Conservation (phyloP, 2,888 invertebrate species). For the Tachina grossa region DNA sequence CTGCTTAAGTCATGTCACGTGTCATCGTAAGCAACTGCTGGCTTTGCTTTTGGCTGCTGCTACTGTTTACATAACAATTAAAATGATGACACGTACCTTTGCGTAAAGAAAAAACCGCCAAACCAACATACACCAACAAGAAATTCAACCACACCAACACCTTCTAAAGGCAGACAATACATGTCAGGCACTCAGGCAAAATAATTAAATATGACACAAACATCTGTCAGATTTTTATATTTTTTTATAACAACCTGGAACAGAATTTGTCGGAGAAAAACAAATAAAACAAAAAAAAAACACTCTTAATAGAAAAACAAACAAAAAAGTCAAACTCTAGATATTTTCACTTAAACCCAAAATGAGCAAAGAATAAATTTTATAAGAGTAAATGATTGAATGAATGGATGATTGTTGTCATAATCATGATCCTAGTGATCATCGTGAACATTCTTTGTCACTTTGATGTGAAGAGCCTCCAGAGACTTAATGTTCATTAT, state of each 20-base stretch:
- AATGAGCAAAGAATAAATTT: slow-evolving; percentile 35
- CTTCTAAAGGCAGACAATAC: slow-evolving; percentile 35
- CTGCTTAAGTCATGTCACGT: slow-evolving; percentile 64
- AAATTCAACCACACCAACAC: slow-evolving; percentile 35
- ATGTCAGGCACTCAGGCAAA: slow-evolving; percentile 43
- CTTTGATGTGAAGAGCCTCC: slow-evolving; percentile 15
- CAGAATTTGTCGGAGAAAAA: background rate
- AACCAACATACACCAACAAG: background rate
- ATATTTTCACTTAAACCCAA: background rate
- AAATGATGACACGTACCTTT: slow-evolving; percentile 1
- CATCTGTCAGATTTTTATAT: slow-evolving; percentile 57
- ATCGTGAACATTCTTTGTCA: slow-evolving; percentile 7
- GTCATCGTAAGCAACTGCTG: slow-evolving; percentile 29
- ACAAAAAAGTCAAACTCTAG: background rate
- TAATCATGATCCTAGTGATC: background rate
- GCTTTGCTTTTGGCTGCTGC: background rate
- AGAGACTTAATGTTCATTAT: slow-evolving; percentile 18
- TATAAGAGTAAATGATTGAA: background rate
- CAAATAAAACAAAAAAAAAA: background rate
- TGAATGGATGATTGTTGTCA: slow-evolving; percentile 2
- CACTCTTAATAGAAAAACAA: slow-evolving; percentile 18
- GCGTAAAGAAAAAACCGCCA: slow-evolving; percentile 8
- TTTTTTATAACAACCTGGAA: slow-evolving; percentile 10
- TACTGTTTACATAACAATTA: slow-evolving; percentile 1
- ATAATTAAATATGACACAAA: slow-evolving; percentile 19